Evolutionary conservation across 2,797 vertebrate species (phyloP).

Genomic region (Masticophis lateralis): DNA sequence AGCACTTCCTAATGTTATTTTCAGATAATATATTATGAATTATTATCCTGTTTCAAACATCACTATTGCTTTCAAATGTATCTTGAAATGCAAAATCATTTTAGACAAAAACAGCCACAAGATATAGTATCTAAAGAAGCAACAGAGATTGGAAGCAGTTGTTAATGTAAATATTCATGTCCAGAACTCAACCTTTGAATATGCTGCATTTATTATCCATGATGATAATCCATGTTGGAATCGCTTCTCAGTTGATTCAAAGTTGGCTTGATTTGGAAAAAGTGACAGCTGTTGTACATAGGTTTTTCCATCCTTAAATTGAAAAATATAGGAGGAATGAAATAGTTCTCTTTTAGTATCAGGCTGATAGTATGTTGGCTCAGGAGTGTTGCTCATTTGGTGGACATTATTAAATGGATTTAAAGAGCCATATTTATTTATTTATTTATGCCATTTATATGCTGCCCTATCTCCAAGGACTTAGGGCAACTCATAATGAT

Average conservation of each 20-base stretch:
- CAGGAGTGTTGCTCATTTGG: neutral
- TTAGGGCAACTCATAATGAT: too few relatives aligned
- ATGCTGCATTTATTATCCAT: neutral
- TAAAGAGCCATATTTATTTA: neutral
- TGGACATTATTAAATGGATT: neutral
- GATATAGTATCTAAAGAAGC: neutral
- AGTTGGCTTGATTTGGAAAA: neutral
- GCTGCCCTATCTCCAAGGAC: too few relatives aligned
- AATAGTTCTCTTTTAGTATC: neutral
- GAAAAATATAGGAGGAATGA: neutral
- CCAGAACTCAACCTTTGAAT: neutral
- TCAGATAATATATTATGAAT: constrained; percentile 15
- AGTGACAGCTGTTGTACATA: neutral
- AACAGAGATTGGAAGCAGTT: neutral
- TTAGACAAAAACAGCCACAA: constrained; percentile 7
- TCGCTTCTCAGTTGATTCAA: neutral
- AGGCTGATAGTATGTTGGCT: neutral
- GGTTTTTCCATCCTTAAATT: neutral
- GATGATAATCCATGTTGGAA: neutral
- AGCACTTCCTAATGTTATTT: constrained; percentile 17
- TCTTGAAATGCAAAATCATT: constrained; percentile 27
- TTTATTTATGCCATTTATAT: too few relatives aligned
- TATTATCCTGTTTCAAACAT: constrained; percentile 9
- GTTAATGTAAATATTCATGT: neutral
- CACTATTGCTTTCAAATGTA: constrained; percentile 3